Conservation (phyloP, 1,140 invertebrate genomes). For the Mya arenaria region DNA sequence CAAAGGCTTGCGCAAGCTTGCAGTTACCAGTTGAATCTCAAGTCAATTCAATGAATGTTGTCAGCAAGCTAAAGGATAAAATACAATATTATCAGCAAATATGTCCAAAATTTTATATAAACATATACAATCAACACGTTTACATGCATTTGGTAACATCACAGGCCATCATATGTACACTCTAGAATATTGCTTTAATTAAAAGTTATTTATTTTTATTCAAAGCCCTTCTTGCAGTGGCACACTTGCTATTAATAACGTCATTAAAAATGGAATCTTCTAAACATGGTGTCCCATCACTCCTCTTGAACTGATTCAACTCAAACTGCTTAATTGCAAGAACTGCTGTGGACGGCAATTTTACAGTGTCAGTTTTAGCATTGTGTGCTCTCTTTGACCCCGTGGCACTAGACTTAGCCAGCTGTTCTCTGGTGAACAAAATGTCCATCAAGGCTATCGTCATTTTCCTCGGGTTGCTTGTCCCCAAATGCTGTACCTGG, state of each 20-base stretch:
- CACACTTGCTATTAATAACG: conserved; percentile 45
- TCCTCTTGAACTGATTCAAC: conserved; percentile 6
- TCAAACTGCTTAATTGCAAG: conserved; percentile 22
- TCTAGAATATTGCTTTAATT: neutral
- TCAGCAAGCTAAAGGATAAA: no score
- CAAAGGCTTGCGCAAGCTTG: neutral
- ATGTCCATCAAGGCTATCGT: conserved; percentile 18
- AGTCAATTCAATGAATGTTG: no score
- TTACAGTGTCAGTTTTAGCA: neutral
- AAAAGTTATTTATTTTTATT: no score
- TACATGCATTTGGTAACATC: neutral
- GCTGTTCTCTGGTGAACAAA: conserved; percentile 34
- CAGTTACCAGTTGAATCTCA: neutral
- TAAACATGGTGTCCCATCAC: conserved; percentile 5
- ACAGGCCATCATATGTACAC: neutral
- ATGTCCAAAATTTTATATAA: neutral
- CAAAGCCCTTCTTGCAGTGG: conserved; percentile 21
- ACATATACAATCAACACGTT: neutral
- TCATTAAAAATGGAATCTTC: conserved; percentile 25
- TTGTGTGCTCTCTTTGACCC: conserved; percentile 33
- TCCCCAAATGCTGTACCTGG: conserved; percentile 8
- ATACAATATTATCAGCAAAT: neutral
- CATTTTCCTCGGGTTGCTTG: conserved; percentile 13
- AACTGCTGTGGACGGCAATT: conserved; percentile 4
- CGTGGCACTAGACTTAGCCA: conserved; percentile 22